A percentile compares a stretch with the other conserved stretches of the same genome.
Conservation (phyloP, 2,888 invertebrate species). For the Papilio protenor region DNA sequence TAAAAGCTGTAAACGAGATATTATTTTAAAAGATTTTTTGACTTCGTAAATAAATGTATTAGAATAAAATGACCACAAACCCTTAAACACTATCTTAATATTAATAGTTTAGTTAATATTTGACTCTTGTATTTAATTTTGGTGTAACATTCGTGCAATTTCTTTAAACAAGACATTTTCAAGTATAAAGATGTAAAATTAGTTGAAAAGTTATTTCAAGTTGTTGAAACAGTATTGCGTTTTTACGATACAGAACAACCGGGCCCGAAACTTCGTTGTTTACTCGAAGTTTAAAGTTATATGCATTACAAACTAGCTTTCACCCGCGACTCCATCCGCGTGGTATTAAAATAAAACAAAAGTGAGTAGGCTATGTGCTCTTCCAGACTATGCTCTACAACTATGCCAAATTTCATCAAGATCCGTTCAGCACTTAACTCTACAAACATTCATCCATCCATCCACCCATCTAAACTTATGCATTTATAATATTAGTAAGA, state of each 20-base stretch:
- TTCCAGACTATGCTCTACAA: too few relatives aligned
- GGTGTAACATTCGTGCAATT: not conserved
- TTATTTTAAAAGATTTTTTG: not conserved
- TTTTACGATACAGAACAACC: not conserved
- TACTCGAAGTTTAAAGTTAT: not conserved
- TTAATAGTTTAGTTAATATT: too few relatives aligned
- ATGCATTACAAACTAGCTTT: not conserved
- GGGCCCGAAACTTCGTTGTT: not conserved
- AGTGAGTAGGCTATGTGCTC: too few relatives aligned
- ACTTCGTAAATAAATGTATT: not conserved
- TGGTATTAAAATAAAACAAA: too few relatives aligned
- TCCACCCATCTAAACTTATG: too few relatives aligned
- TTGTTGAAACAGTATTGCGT: constrained; percentile 2
- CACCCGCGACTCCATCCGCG: too few relatives aligned
- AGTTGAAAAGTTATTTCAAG: not conserved
- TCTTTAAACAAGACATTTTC: not conserved
- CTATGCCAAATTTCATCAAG: too few relatives aligned
- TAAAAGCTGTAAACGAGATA: not conserved
- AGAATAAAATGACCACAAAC: not conserved
- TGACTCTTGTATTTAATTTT: too few relatives aligned
- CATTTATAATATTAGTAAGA: too few relatives aligned
- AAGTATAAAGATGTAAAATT: not conserved
- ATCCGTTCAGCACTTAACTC: too few relatives aligned
- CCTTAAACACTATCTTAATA: too few relatives aligned
- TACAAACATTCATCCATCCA: too few relatives aligned